Conservation (phyloP, 2,888 invertebrate species). For the Brachyptera putata region DNA sequence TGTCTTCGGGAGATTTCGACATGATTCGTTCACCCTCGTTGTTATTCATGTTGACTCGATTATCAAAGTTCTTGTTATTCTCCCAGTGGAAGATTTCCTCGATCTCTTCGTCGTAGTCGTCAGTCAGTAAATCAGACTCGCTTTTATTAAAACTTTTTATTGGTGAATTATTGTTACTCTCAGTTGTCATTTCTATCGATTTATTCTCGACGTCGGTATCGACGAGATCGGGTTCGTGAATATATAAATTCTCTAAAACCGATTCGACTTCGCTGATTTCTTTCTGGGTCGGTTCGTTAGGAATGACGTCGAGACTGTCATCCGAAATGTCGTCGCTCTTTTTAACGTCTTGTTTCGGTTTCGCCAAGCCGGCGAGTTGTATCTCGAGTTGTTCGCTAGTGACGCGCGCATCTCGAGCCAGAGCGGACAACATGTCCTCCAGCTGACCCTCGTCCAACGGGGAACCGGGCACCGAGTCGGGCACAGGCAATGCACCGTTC, state of each 20-base stretch:
- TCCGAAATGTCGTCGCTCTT: background rate
- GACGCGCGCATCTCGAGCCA: constrained; percentile 71
- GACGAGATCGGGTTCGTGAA: too few relatives aligned
- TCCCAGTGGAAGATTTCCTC: background rate
- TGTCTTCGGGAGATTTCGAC: background rate
- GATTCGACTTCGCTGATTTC: background rate
- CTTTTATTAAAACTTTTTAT: too few relatives aligned
- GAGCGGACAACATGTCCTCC: constrained; percentile 67
- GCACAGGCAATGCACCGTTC: constrained; percentile 9
- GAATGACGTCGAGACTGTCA: constrained; percentile 1
- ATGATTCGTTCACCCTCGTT: too few relatives aligned
- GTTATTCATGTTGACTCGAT: too few relatives aligned
- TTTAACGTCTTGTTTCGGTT: background rate
- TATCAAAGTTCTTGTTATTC: background rate
- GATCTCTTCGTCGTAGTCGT: background rate
- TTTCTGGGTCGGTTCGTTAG: background rate
- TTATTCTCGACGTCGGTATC: too few relatives aligned
- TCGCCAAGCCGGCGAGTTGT: constrained; percentile 46
- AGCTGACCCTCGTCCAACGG: constrained; percentile 51
- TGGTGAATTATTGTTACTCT: too few relatives aligned
- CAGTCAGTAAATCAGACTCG: too few relatives aligned
- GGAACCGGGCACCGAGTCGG: constrained; percentile 24
- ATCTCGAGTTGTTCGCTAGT: constrained; percentile 66
- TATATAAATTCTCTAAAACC: too few relatives aligned
- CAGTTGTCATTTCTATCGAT: too few relatives aligned